Percentiles rank a stretch among this genome's conserved stretches.
These are phyloP conservation scores for Diachasma alloeum DNA, from an alignment of 1,140 invertebrate genomes.

Conservation along the genomic window DNA sequence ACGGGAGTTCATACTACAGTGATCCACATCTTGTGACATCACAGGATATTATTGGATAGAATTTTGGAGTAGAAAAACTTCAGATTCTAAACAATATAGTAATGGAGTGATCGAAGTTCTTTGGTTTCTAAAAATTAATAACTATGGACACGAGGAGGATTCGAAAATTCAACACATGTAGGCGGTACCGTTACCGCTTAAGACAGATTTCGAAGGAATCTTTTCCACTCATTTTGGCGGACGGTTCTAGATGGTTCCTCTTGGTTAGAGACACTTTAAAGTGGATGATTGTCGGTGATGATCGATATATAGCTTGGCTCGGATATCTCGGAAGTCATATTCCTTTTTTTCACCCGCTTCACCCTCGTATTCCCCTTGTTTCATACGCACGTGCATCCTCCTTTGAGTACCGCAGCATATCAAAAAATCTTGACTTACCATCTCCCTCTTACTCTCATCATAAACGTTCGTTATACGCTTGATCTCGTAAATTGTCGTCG, in stretches of 20 bases:
- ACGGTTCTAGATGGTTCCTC: neutral
- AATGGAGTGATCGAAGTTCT: no score
- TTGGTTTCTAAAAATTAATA: no score
- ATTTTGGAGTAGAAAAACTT: no score
- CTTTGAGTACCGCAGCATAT: neutral
- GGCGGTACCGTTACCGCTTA: no score
- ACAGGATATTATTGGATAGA: no score
- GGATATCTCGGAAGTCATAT: neutral
- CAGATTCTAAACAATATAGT: no score
- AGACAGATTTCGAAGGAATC: neutral
- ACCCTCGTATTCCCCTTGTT: neutral
- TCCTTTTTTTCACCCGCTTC: slow-evolving; percentile 14
- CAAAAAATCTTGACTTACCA: slow-evolving; percentile 6
- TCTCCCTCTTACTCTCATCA: slow-evolving; percentile 9
- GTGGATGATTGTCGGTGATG: slow-evolving; percentile 22
- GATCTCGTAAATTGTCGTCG: slow-evolving; percentile 56
- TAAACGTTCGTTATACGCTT: slow-evolving; percentile 42
- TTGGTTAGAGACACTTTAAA: neutral
- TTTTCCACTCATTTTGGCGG: neutral
- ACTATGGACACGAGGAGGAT: no score
- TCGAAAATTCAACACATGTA: no score
- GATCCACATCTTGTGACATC: no score
- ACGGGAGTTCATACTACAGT: no score
- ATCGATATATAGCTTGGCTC: slow-evolving; percentile 32
- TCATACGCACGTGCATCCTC: slow-evolving; percentile 13